Evolutionary conservation across 2,113 vertebrate genomes (phyloP), one percentile per base, ranked within the genome.

Genomic region (Tretioscincus oriximinensis): DNA sequence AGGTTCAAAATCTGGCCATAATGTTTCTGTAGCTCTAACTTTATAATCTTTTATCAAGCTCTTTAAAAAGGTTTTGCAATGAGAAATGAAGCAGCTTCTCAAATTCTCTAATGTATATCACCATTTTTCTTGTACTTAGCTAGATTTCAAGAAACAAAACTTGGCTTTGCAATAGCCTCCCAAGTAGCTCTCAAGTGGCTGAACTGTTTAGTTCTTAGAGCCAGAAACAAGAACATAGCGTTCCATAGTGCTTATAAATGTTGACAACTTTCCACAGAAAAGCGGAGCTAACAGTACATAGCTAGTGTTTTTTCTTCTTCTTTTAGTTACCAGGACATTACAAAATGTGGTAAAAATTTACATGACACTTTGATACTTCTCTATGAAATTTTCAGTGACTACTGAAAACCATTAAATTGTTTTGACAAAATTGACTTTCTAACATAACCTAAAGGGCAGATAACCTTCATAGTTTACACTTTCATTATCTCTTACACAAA

Each of bases 141-240:
- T 60, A 29, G 20, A 24, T 26, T 28, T 68, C 29, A 78, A 68
- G 54, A 26, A 86, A 61, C 49, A 85, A 80, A 86, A 78, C 16
- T 12, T 29, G 0, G 51, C 20, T 69, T 31, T 63, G 31, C 16
- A 54, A 21, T 54, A 11, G 21, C 35, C 73, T 75, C 61, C 4
- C 1, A 31, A 63, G 65, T 65, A 70, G 26, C 28, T 2, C 3
- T 41, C 35, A 26, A 47, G 73, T 41, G 58, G 31, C 29, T 41
- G 54, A 63, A 31, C 24, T 75, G 29, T 63, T 75, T 75, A 41
- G 73, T 26, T 10, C 60, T 22, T 35, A 60, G 29, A 75, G 31
- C 29, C 58, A 63, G 41, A 61, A 75, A 71, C 31, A 35, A 75
- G 22, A 54, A 75, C 12, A 63, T 63, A 9, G 58, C 61, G 60